These are phyloP conservation scores for Corythornis vintsioides DNA, from an alignment of 2,113 vertebrate species.

Conservation along the genomic window DNA sequence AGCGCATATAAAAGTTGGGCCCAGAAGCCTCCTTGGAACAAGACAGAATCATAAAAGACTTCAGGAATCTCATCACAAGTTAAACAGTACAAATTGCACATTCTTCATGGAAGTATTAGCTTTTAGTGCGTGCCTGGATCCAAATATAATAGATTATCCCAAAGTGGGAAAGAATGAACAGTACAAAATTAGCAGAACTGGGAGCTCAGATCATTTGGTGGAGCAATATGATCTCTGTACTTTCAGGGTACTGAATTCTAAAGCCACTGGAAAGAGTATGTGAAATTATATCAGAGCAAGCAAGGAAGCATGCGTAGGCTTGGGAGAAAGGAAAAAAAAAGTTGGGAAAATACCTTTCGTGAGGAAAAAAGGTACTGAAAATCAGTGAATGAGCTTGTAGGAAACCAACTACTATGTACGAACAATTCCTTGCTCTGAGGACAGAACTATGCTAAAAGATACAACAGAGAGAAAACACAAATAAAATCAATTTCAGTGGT, in stretches of 20 bases:
- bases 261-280: slow-evolving; percentile 59
- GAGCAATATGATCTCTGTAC: slow-evolving; percentile 72
- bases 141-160: slow-evolving; percentile 79
- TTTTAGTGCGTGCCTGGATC: slow-evolving; percentile 78
- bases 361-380: neutral
- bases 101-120: slow-evolving; percentile 81
- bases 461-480: neutral
- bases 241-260: slow-evolving; percentile 59
- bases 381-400: slow-evolving; percentile 16
- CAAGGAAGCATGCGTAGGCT: slow-evolving; percentile 44
- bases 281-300: slow-evolving; percentile 65
- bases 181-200: slow-evolving; percentile 79
- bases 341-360: neutral
- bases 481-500: neutral
- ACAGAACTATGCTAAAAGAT: neutral
- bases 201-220: slow-evolving; percentile 72
- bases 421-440: neutral
- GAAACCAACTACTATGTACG: neutral
- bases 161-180: slow-evolving; percentile 82
- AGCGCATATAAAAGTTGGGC: slow-evolving; percentile 69
- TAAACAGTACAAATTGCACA: slow-evolving; percentile 81
- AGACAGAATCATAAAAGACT: slow-evolving; percentile 77
- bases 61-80: slow-evolving; percentile 78
- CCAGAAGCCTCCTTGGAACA: slow-evolving; percentile 74
- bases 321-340: neutral